phyloP scores from a whole-genome alignment of 2,888 invertebrate species.

The Drosophila flavopinicola region DNA sequence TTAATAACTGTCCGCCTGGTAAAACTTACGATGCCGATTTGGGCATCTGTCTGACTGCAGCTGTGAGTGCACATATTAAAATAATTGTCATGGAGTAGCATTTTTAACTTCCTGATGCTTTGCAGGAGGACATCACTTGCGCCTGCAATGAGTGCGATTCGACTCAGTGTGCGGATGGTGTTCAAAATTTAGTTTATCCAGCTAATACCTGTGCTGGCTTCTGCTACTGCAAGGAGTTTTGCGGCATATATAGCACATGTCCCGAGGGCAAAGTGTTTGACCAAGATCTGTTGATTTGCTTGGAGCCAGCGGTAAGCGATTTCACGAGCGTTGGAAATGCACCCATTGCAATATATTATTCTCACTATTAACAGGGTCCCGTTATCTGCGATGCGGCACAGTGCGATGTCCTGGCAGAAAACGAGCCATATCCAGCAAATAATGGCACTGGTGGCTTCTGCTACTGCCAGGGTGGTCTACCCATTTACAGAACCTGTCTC shows the following conservation, averaged over 20 bases:
- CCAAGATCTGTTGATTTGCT: neutral
- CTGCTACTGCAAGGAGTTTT: constrained; percentile 62
- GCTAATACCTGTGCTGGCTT: constrained; percentile 48
- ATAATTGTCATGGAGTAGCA: too few species aligned
- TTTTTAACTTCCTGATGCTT: neutral
- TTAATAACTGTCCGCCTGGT: constrained; percentile 36
- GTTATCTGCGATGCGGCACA: constrained; percentile 20
- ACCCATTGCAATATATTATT: too few species aligned
- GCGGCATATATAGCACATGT: constrained; percentile 49
- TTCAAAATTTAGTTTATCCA: constrained; percentile 23
- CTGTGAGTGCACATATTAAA: neutral
- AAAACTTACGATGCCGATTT: constrained; percentile 25
- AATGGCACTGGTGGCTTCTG: constrained; percentile 67
- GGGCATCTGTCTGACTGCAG: constrained; percentile 20
- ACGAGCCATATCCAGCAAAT: constrained; percentile 12
- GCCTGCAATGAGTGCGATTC: constrained; percentile 41
- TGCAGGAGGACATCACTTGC: constrained; percentile 23
- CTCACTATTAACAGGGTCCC: too few species aligned
- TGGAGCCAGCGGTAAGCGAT: constrained; percentile 15
- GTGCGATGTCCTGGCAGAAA: constrained; percentile 28
- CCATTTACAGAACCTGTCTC: constrained; percentile 29
- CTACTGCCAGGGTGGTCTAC: constrained; percentile 52
- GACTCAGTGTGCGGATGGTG: constrained; percentile 3
- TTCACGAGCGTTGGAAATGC: too few species aligned
- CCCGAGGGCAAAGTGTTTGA: constrained; percentile 44